Conservation (phyloP, 2,113 vertebrate species). For the Coracopsis vasa region DNA sequence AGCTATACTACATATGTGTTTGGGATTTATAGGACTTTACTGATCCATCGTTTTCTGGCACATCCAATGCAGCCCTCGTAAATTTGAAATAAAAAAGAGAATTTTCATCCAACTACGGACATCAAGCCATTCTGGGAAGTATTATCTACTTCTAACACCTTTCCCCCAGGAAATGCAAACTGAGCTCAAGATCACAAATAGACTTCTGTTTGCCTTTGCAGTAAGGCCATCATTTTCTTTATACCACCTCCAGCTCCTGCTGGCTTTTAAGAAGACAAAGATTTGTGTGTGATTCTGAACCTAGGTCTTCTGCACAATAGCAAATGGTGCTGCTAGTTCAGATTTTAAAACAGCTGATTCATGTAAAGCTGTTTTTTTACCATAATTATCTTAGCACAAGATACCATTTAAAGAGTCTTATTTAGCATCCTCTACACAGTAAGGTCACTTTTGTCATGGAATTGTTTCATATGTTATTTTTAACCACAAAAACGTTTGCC, state of each 20-base stretch:
- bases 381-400: background rate
- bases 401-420: background rate
- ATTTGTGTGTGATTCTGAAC: background rate
- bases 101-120: background rate
- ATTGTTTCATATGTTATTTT: background rate
- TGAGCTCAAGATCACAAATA: background rate
- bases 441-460: background rate
- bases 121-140: background rate
- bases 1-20: background rate
- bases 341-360: slow-evolving; percentile 10
- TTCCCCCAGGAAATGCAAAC: background rate
- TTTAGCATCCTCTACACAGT: background rate
- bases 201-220: background rate
- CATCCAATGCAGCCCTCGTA: background rate
- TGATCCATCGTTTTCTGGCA: background rate
- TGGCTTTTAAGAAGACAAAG: background rate
- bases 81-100: background rate
- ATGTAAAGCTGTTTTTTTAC: background rate
- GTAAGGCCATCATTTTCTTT: background rate
- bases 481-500: background rate
- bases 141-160: background rate
- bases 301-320: background rate
- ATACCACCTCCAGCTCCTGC: background rate
- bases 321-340: background rate
- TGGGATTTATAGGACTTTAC: background rate